Percentiles rank a stretch among this genome's conserved stretches.
Evolutionary conservation across 2,888 invertebrate genomes (phyloP).

Genomic region (Drosophila paranaensis): DNA sequence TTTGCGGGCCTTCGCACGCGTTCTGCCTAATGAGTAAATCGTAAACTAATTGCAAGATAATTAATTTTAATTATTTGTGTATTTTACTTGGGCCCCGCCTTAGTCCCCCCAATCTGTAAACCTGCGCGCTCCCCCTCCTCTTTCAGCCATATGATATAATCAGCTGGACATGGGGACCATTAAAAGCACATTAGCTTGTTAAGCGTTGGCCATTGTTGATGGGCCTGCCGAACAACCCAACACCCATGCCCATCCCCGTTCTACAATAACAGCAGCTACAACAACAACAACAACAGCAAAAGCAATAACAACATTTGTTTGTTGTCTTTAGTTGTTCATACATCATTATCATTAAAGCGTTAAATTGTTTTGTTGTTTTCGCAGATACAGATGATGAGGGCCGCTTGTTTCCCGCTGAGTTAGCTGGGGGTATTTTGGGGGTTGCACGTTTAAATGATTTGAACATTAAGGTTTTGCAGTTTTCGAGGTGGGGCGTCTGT

Average conservation of each 20-base stretch:
- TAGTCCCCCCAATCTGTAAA: background rate
- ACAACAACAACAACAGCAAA: conserved; percentile 33
- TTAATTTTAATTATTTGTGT: conserved; percentile 79
- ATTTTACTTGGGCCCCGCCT: conserved; percentile 59
- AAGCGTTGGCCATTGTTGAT: conserved; percentile 61
- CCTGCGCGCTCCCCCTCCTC: background rate
- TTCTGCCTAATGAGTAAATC: conserved; percentile 76
- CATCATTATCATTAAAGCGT: conserved; percentile 80
- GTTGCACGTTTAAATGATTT: conserved; percentile 48
- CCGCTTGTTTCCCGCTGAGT: conserved; percentile 17
- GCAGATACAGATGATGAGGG: conserved; percentile 14
- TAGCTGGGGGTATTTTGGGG: conserved; percentile 14
- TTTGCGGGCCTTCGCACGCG: conserved; percentile 30
- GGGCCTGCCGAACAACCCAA: conserved; percentile 21
- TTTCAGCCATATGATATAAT: conserved; percentile 59
- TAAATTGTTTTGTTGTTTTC: conserved; percentile 74
- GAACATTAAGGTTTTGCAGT: conserved; percentile 51
- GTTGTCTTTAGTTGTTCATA: conserved; percentile 77
- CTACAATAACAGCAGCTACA: conserved; percentile 40
- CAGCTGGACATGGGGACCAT: conserved; percentile 72
- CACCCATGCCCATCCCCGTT: conserved; percentile 8
- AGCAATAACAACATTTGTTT: conserved; percentile 58
- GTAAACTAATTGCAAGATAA: conserved; percentile 79
- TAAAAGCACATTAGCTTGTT: conserved; percentile 79
- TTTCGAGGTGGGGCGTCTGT: conserved; percentile 4